phyloP scores from a whole-genome alignment of 2,797 vertebrate species.

The Sciurus carolinensis region DNA sequence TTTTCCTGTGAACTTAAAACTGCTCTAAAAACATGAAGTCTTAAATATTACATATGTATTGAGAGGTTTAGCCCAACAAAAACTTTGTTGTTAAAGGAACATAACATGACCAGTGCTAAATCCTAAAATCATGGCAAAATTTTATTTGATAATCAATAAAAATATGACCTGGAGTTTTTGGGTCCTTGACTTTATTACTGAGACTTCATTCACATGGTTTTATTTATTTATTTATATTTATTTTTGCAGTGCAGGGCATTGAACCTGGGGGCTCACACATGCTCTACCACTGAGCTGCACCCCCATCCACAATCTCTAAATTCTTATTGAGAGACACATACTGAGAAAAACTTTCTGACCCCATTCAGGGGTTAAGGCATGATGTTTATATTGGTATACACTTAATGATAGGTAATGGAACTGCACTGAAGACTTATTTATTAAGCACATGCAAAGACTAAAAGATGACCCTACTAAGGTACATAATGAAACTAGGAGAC shows the following conservation, averaged over 20 bases:
- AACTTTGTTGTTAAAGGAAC: too few species aligned
- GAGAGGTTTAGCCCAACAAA: too few species aligned
- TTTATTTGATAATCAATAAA: background rate
- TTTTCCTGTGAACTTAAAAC: background rate
- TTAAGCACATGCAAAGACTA: background rate
- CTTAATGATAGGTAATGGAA: background rate
- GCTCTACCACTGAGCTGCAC: too few species aligned
- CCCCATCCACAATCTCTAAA: too few species aligned
- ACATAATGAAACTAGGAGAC: background rate
- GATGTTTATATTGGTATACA: background rate
- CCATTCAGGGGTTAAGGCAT: background rate
- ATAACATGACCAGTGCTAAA: too few species aligned
- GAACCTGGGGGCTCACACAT: too few species aligned
- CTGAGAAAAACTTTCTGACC: background rate
- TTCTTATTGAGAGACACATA: too few species aligned
- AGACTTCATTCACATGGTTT: background rate
- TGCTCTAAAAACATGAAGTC: background rate
- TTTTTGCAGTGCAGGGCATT: too few species aligned
- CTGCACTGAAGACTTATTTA: background rate
- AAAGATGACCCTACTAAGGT: background rate
- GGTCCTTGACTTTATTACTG: background rate
- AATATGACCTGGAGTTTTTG: background rate
- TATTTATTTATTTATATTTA: too few species aligned
- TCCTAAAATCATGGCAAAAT: too few species aligned
- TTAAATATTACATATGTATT: background rate